Conservation (phyloP, 2,888 invertebrate genomes). For the Drosophila putrida region DNA sequence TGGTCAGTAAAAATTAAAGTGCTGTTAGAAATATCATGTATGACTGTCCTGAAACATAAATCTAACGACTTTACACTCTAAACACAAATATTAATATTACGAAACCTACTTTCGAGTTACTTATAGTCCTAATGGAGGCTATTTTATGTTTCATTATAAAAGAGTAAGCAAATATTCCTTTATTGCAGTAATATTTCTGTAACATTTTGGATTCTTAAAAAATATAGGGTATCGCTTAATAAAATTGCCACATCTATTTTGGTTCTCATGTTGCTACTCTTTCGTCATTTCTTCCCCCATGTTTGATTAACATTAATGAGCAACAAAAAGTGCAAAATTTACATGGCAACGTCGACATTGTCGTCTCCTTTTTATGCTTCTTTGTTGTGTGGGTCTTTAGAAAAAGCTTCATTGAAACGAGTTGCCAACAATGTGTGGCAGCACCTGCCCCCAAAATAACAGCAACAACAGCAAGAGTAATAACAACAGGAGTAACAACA, state of each 20-base stretch:
- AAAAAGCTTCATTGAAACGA: slow-evolving; percentile 64
- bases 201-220: background rate
- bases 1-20: too few relatives aligned
- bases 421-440: slow-evolving; percentile 68
- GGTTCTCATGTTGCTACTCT: slow-evolving; percentile 9
- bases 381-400: slow-evolving; percentile 61
- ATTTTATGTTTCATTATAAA: too few relatives aligned
- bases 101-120: background rate
- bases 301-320: slow-evolving; percentile 79
- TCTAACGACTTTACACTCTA: too few relatives aligned
- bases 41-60: too few relatives aligned
- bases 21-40: too few relatives aligned
- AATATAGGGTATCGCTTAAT: slow-evolving; percentile 10
- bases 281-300: slow-evolving; percentile 39
- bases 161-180: too few relatives aligned
- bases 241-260: background rate
- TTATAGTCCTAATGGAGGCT: too few relatives aligned
- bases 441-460: slow-evolving; percentile 44
- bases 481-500: slow-evolving; percentile 41
- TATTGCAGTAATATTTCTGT: background rate
- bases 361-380: slow-evolving; percentile 11
- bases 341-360: slow-evolving; percentile 70
- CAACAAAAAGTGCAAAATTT: slow-evolving; percentile 80
- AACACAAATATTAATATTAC: background rate
- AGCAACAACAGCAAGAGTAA: slow-evolving; percentile 32